Base-by-base conservation (phyloP, 2,888 invertebrate genomes). In the Aphelenchoides bicaudatus region DNA sequence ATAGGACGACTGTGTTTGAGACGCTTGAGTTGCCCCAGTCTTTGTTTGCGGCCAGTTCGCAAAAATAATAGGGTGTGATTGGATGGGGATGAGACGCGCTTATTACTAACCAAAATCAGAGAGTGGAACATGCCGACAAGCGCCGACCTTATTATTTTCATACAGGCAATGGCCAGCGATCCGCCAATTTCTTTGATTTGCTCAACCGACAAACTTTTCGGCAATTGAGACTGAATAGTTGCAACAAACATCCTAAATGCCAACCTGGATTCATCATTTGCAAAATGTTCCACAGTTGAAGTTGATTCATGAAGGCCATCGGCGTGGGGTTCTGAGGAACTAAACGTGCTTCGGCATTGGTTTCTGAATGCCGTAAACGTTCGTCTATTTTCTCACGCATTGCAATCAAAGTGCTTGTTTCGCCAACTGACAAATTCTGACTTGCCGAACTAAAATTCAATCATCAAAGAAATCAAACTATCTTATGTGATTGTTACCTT, bases 181-280 rank as follows among this genome's bases (percentile, higher is more conserved):
- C 43, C 10, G 43, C 43, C 23, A 43, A 43, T 43, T 43, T 43
- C 43, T 43, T n/a, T 43, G 43, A 43, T 43, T 43, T 19, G n/a
- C n/a, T n/a, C n/a, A n/a, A n/a, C n/a, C n/a, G 23, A 6, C 10
- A 10, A 43, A 43, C 43, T 43, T 43, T 25, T 10, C n/a, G n/a
- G n/a, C n/a, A n/a, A n/a, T n/a, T n/a, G n/a, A n/a, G n/a, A n/a
- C n/a, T n/a, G n/a, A 43, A 43, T 43, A 19, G 21, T 8, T 8
- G 23, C 23, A 43, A 10, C 43, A 43, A 34, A n/a, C 43, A 43
- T n/a, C 25, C 43, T 19, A n/a, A 10, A 8, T 43, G 23, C 43
- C 25, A 10, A 43, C 43, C 43, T 19, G 43, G 25, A 21, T 43
- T 25, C 43, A 43, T 43, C 43, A 43, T 43, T n/a, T 21, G 16